Conservation (phyloP, 2,113 vertebrate species). For the Chinchilla lanigera region DNA sequence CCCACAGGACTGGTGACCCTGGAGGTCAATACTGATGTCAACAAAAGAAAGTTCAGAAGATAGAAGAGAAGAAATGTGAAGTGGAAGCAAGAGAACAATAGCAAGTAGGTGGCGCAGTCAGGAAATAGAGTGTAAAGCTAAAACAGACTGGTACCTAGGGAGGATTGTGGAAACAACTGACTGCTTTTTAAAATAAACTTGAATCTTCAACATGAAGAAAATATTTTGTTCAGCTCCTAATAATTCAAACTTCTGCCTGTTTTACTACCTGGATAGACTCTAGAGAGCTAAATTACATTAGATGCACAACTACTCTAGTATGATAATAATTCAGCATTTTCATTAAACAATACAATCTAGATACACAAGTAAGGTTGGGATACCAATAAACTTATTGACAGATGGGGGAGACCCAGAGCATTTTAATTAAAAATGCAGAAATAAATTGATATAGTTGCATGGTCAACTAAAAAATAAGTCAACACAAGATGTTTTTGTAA, state of each 20-base stretch:
- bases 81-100: neutral
- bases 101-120: neutral
- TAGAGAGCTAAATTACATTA: neutral
- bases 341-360: neutral
- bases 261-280: constrained; percentile 6
- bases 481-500: neutral
- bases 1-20: neutral
- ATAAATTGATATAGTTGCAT: neutral
- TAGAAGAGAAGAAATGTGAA: neutral
- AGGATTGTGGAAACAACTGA: neutral
- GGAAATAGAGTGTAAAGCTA: neutral
- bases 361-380: neutral
- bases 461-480: neutral
- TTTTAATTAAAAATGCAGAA: constrained; percentile 43
- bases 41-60: neutral
- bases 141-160: neutral
- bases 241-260: constrained; percentile 31
- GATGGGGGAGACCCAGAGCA: neutral
- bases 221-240: constrained; percentile 4
- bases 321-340: constrained; percentile 39
- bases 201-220: neutral
- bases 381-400: neutral
- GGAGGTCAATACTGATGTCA: neutral
- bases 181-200: neutral
- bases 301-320: neutral